Percentiles rank a stretch among this genome's conserved stretches.
Conservation (phyloP, 2,888 invertebrate species). For the Tetheella fluctuosa region DNA sequence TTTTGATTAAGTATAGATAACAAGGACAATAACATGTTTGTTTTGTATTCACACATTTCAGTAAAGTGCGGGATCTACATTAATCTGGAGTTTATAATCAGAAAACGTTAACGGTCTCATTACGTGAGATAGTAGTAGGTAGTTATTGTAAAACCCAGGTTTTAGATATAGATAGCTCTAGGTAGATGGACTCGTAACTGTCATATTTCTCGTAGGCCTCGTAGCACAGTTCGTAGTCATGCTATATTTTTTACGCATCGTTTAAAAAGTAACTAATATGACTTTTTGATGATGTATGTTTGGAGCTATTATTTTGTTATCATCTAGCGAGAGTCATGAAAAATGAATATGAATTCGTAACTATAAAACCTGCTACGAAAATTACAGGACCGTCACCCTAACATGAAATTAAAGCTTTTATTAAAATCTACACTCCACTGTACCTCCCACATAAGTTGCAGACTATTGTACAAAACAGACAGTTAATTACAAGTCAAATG, state of each 20-base stretch:
- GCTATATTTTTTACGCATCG: too few species aligned
- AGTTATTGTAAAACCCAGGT: too few species aligned
- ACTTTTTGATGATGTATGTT: too few species aligned
- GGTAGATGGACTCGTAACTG: background rate
- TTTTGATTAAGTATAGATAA: background rate
- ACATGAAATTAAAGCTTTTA: constrained; percentile 27
- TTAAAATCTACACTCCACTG: constrained; percentile 26
- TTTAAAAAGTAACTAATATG: background rate
- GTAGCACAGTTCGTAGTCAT: background rate
- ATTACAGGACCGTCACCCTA: background rate
- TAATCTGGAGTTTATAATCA: too few species aligned
- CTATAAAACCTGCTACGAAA: background rate
- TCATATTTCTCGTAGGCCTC: background rate
- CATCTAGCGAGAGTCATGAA: too few species aligned
- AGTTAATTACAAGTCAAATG: constrained; percentile 59
- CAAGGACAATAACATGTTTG: background rate
- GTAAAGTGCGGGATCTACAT: background rate
- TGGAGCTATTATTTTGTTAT: too few species aligned
- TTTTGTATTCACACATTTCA: background rate
- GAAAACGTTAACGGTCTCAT: too few species aligned
- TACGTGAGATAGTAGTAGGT: too few species aligned
- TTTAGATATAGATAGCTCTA: background rate
- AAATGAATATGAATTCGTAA: too few species aligned
- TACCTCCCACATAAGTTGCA: constrained; percentile 35
- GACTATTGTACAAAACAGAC: constrained; percentile 55